Evolutionary conservation across 2,113 vertebrate genomes (phyloP).

Genomic region (Rhizomys pruinosus): DNA sequence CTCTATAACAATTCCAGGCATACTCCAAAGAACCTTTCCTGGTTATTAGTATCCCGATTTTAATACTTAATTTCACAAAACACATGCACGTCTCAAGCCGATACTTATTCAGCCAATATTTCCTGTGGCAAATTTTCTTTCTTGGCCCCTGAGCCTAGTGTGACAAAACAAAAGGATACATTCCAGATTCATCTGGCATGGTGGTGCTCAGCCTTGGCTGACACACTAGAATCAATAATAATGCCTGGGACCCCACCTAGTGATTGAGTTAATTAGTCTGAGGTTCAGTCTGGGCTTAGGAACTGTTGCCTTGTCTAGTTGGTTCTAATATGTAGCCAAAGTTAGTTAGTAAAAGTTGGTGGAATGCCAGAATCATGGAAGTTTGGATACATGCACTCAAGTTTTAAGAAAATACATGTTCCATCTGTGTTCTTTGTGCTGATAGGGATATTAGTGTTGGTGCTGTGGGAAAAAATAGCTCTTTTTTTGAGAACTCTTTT

Average conservation of each 20-base stretch:
- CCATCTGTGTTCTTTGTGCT: neutral
- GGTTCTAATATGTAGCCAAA: neutral
- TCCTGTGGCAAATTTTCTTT: conserved; percentile 1
- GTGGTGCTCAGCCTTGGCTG: neutral
- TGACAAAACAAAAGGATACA: conserved; percentile 9
- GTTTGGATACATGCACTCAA: neutral
- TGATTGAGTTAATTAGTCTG: neutral
- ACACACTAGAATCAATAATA: neutral
- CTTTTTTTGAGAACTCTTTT: neutral
- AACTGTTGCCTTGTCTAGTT: neutral
- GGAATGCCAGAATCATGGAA: neutral
- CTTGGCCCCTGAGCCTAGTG: neutral
- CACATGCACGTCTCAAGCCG: neutral
- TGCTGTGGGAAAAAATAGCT: neutral
- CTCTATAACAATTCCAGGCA: neutral
- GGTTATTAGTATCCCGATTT: conserved; percentile 27
- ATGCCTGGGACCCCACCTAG: neutral
- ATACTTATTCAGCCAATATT: conserved; percentile 17
- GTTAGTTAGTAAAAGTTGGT: neutral
- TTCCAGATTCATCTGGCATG: conserved; percentile 7
- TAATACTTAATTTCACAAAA: conserved; percentile 23
- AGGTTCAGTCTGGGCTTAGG: neutral
- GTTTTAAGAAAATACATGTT: neutral
- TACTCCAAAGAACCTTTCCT: neutral
- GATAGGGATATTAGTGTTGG: neutral